These are phyloP conservation scores for Anser brachyrhynchus DNA, from an alignment of 2,113 vertebrate species.

Conservation along the genomic window DNA sequence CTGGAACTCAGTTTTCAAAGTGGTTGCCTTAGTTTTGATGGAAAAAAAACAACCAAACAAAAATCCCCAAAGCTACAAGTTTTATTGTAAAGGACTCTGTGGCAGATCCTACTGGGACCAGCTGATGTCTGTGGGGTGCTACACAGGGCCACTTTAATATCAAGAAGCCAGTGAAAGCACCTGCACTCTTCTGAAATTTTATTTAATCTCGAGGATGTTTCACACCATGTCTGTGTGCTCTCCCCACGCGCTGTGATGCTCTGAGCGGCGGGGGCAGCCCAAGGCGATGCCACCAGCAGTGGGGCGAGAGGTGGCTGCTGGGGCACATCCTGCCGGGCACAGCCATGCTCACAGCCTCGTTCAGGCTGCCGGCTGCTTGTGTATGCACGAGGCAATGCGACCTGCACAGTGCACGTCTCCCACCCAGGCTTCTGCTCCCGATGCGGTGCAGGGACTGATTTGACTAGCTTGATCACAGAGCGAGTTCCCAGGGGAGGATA, in stretches of 20 bases:
- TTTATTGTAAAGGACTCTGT: neutral
- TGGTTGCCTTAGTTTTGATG: neutral
- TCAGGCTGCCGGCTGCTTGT: neutral
- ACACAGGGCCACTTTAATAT: fast-evolving
- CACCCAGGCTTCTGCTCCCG: fast-evolving
- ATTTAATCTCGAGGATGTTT: neutral
- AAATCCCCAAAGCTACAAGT: no score
- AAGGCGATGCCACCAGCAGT: fast-evolving
- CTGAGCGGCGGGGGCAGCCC: neutral
- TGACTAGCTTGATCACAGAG: neutral
- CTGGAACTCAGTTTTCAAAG: neutral
- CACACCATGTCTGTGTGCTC: neutral
- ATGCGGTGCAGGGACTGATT: fast-evolving
- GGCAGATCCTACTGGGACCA: neutral
- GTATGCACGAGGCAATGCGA: neutral
- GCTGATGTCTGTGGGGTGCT: no score
- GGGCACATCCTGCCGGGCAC: no score
- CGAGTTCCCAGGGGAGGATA: neutral
- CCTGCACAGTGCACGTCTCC: fast-evolving
- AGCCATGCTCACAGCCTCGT: no score
- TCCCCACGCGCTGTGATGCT: neutral
- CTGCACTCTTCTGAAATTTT: fast-evolving
- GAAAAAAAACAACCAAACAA: no score
- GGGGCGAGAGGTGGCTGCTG: no score
- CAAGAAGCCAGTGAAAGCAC: no score